Percentiles rank a stretch among this genome's conserved stretches.
Evolutionary conservation across 2,888 invertebrate species (phyloP).

Genomic region (Prosapia bicincta): DNA sequence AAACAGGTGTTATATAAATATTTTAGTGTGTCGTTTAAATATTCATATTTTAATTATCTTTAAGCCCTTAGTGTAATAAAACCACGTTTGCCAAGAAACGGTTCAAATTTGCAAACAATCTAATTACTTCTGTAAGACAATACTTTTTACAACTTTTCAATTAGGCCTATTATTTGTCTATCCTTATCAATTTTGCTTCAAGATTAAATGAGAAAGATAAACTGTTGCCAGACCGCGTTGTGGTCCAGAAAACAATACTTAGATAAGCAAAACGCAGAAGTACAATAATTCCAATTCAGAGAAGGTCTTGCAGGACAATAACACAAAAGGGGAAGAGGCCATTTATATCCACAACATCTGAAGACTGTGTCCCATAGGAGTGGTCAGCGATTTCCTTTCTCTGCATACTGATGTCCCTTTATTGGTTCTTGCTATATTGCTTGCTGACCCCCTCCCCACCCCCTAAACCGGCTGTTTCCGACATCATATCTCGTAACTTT

Average conservation of each 20-base stretch:
- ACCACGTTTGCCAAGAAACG: too few relatives aligned
- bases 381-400: not conserved
- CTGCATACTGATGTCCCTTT: constrained; percentile 8
- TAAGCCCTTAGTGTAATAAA: too few relatives aligned
- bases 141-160: too few relatives aligned
- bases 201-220: not conserved
- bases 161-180: too few relatives aligned
- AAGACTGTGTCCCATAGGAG: not conserved
- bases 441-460: not conserved
- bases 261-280: constrained; percentile 2
- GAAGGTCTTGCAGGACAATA: not conserved
- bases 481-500: constrained; percentile 7
- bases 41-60: too few relatives aligned
- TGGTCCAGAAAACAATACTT: not conserved
- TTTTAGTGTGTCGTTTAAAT: too few relatives aligned
- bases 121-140: too few relatives aligned
- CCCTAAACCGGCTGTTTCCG: not conserved
- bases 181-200: not conserved
- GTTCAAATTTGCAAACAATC: too few relatives aligned
- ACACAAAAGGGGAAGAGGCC: not conserved
- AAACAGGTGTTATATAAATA: too few relatives aligned
- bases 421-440: constrained; percentile 14
- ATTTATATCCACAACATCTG: not conserved
- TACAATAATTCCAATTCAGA: not conserved
- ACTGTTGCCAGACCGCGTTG: not conserved